Percentiles rank a stretch among this genome's conserved stretches.
Conservation (phyloP, 2,113 vertebrate species). For the Strigops habroptila region DNA sequence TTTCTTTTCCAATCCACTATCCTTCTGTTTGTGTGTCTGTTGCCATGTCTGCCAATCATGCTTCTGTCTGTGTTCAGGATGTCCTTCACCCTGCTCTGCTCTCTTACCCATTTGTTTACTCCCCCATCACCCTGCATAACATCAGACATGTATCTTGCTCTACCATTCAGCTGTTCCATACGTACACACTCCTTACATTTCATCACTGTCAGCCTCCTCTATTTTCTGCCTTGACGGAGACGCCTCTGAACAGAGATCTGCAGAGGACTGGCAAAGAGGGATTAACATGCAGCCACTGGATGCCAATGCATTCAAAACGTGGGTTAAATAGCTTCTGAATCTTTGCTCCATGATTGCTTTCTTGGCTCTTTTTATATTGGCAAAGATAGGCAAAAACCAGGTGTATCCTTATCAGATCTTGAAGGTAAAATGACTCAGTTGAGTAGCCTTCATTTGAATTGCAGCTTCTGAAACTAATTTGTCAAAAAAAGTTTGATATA, state of each 20-base stretch:
- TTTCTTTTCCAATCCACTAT: not conserved
- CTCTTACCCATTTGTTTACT: constrained; percentile 15
- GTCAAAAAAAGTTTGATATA: not conserved
- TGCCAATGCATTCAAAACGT: not conserved
- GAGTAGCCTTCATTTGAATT: not conserved
- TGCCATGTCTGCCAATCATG: not conserved
- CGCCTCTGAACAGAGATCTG: not conserved
- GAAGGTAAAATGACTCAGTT: not conserved
- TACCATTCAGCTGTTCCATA: not conserved
- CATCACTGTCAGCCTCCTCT: not conserved
- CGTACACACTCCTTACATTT: not conserved
- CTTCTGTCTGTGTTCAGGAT: not conserved
- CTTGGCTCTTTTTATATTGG: not conserved
- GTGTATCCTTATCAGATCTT: not conserved
- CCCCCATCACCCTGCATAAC: not conserved
- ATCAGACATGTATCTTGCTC: not conserved
- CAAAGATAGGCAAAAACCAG: not conserved
- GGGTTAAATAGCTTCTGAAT: constrained; percentile 5
- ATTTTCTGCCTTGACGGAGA: not conserved
- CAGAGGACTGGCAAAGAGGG: not conserved
- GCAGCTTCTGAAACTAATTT: not conserved
- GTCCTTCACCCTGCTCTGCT: constrained; percentile 8
- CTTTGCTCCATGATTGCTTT: not conserved
- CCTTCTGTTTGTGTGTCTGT: not conserved
- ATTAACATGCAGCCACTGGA: not conserved